Evolutionary conservation across 2,113 vertebrate genomes (phyloP).

Genomic region (Xenotilapia flavipinnis): DNA sequence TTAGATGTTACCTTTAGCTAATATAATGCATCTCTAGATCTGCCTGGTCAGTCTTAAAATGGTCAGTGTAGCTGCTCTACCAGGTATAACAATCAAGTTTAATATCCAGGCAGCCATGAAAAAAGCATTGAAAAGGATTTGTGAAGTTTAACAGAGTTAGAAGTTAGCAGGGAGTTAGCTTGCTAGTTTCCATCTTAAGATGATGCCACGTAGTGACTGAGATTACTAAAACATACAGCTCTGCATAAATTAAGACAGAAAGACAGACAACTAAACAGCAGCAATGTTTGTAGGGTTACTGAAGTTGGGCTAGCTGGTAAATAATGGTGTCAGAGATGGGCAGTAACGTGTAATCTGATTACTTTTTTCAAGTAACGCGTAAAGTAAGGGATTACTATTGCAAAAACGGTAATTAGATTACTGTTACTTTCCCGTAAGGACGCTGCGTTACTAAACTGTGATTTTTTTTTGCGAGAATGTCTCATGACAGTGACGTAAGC

Average conservation of each 20-base stretch:
- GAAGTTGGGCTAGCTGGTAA: neutral
- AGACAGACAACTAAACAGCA: neutral
- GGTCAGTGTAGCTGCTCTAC: accelerated
- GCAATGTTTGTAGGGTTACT: neutral
- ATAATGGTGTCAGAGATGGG: neutral
- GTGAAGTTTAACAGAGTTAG: neutral
- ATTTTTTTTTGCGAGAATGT: accelerated
- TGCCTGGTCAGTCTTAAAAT: neutral
- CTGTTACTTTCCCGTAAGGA: too few species aligned
- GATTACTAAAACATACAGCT: neutral
- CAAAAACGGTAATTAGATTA: too few species aligned
- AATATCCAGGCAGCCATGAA: neutral
- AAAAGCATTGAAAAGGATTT: neutral
- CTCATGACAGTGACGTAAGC: accelerated
- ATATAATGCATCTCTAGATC: neutral
- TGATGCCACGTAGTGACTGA: neutral
- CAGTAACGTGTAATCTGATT: neutral
- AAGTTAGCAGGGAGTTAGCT: neutral
- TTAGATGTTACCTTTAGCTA: neutral
- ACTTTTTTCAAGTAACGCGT: neutral
- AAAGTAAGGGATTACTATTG: too few species aligned
- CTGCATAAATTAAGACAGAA: neutral
- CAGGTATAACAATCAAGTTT: neutral
- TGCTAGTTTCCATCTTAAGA: neutral
- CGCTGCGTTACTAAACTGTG: too few species aligned